Percentiles rank a stretch among this genome's conserved stretches.
phyloP scores from a whole-genome alignment of 1,140 invertebrate genomes.

The Drosophila setifemur region DNA sequence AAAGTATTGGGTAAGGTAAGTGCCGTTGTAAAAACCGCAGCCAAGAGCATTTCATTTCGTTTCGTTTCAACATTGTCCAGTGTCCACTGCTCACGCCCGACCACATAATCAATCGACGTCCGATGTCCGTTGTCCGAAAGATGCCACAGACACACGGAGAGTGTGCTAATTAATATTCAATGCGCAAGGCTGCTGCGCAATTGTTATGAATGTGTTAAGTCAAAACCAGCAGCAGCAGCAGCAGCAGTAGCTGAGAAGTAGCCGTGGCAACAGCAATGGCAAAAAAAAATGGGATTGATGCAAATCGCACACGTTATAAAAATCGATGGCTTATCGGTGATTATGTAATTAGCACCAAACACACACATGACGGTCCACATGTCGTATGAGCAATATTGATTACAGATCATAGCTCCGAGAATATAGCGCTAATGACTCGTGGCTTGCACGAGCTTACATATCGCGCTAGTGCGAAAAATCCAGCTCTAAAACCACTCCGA shows the following conservation, averaged over 20 bases:
- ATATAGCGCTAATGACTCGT: slow-evolving; percentile 43
- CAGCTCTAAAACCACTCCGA: not conserved
- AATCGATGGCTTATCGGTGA: slow-evolving; percentile 31
- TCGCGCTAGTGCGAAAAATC: not conserved
- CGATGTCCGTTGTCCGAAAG: slow-evolving; percentile 2
- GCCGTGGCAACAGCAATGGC: slow-evolving; percentile 9
- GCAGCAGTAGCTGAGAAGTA: slow-evolving; percentile 55
- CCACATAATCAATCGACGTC: slow-evolving; percentile 58
- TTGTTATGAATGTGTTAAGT: slow-evolving; percentile 77
- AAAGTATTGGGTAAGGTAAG: slow-evolving; percentile 76
- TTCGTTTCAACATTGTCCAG: not conserved
- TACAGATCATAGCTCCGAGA: slow-evolving; percentile 14
- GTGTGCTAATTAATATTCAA: slow-evolving; percentile 72
- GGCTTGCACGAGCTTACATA: slow-evolving; percentile 1
- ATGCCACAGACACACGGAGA: not conserved
- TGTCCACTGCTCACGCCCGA: slow-evolving; percentile 37
- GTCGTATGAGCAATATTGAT: slow-evolving; percentile 50
- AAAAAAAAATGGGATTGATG: slow-evolving; percentile 46
- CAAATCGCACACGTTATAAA: slow-evolving; percentile 49
- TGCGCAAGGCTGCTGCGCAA: slow-evolving; percentile 65
- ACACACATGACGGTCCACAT: not conserved
- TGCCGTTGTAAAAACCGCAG: slow-evolving; percentile 49
- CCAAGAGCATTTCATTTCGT: slow-evolving; percentile 26
- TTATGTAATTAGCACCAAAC: slow-evolving; percentile 67
- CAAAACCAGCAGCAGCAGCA: slow-evolving; percentile 44